Evolutionary conservation across 2,113 vertebrate genomes (phyloP).

Genomic region (Rissa tridactyla): DNA sequence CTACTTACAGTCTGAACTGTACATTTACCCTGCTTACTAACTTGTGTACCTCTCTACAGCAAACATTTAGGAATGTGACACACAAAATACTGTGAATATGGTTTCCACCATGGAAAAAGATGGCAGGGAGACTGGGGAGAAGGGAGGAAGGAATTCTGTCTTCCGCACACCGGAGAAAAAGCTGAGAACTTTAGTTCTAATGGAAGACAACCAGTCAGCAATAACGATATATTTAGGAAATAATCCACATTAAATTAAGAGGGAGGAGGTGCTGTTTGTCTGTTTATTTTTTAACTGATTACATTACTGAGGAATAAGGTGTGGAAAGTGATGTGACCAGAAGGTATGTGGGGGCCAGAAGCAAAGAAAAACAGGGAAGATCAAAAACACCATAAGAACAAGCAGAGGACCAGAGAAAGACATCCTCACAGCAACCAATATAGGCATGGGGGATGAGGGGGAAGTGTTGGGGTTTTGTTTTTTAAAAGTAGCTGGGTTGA

Average conservation of each 20-base stretch:
- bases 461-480: background rate
- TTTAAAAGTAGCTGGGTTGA: background rate
- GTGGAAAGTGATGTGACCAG: background rate
- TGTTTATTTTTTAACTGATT: background rate
- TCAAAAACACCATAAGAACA: background rate
- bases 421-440: background rate
- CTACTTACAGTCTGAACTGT: background rate
- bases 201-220: background rate
- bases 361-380: background rate
- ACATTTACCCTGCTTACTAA: background rate
- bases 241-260: background rate
- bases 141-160: background rate
- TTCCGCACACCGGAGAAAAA: background rate
- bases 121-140: background rate
- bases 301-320: background rate
- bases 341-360: background rate
- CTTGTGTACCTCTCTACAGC: background rate
- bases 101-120: background rate
- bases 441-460: fast-evolving
- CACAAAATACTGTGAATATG: background rate
- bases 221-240: background rate
- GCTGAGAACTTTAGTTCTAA: background rate
- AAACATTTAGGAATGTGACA: background rate
- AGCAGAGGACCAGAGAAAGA: background rate
- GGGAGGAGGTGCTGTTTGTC: background rate